These are phyloP conservation scores for Palythoa heliodiscus DNA, from an alignment of 92 coral and sea anemone genomes.

Conservation along the genomic window DNA sequence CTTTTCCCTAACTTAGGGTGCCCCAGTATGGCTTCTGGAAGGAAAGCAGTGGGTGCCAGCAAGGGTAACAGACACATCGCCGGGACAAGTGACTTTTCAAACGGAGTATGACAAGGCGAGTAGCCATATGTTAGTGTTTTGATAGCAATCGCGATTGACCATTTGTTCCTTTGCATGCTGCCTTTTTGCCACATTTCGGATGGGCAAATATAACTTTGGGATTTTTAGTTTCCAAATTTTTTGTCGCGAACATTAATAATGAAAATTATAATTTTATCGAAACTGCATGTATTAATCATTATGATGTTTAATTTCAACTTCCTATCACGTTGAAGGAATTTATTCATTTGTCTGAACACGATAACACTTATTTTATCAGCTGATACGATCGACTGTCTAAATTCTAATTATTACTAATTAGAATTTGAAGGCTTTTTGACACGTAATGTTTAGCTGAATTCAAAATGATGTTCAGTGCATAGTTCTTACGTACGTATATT, in stretches of 20 bases:
- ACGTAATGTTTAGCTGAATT: not conserved
- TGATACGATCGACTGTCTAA: constrained; percentile 18
- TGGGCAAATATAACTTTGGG: not conserved
- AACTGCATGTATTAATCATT: not conserved
- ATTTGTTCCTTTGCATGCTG: not conserved
- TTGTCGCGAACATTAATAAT: not conserved
- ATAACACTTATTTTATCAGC: not conserved
- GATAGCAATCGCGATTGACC: constrained; percentile 4
- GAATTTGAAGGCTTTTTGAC: not conserved
- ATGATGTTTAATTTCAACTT: not conserved
- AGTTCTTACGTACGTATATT: not conserved
- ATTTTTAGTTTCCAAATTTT: not conserved
- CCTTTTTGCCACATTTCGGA: not conserved
- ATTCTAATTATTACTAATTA: not conserved
- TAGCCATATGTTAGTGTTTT: not conserved
- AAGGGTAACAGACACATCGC: constrained; percentile 74
- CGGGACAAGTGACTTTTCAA: constrained; percentile 84
- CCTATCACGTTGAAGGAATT: not conserved
- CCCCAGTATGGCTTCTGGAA: constrained; percentile 96
- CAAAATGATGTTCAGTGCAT: not conserved
- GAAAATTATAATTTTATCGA: not conserved
- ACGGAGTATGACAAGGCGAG: constrained; percentile 96
- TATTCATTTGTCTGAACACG: not conserved
- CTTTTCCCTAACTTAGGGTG: constrained; percentile 68
- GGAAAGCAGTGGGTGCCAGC: constrained; percentile 98